Conservation (phyloP, 2,113 vertebrate species). For the Gorsachius goisagi region DNA sequence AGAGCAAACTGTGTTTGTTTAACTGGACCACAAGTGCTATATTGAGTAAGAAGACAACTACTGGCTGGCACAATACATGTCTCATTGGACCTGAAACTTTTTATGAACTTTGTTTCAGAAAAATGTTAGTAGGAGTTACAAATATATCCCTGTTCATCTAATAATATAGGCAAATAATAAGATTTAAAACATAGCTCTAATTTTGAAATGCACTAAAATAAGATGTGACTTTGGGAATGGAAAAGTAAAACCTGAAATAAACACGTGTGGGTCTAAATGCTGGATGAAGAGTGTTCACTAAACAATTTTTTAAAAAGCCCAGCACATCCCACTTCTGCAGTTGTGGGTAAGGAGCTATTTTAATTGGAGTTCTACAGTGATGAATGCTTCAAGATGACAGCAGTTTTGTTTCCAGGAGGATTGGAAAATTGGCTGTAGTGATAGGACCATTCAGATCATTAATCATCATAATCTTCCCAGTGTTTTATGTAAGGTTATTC, state of each 20-base stretch:
- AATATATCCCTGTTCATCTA: background rate
- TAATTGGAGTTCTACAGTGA: background rate
- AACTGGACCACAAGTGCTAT: background rate
- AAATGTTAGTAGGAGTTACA: background rate
- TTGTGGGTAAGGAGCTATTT: background rate
- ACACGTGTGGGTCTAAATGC: background rate
- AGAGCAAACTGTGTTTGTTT: background rate
- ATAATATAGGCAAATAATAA: background rate
- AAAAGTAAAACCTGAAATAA: background rate
- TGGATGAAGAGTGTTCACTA: background rate
- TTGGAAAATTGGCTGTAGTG: background rate
- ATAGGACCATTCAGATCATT: background rate
- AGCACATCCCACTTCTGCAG: background rate
- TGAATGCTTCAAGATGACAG: background rate
- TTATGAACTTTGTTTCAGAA: background rate
- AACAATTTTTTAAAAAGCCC: background rate
- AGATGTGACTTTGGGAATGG: background rate
- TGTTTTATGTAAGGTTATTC: background rate
- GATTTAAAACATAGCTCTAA: background rate
- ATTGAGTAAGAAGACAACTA: background rate
- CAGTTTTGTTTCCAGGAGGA: background rate
- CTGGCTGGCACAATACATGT: background rate
- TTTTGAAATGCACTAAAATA: background rate
- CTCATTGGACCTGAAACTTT: background rate
- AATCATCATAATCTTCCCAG: background rate